Evolutionary conservation across 2,888 invertebrate genomes (phyloP).

Genomic region (Mythimna pallens): DNA sequence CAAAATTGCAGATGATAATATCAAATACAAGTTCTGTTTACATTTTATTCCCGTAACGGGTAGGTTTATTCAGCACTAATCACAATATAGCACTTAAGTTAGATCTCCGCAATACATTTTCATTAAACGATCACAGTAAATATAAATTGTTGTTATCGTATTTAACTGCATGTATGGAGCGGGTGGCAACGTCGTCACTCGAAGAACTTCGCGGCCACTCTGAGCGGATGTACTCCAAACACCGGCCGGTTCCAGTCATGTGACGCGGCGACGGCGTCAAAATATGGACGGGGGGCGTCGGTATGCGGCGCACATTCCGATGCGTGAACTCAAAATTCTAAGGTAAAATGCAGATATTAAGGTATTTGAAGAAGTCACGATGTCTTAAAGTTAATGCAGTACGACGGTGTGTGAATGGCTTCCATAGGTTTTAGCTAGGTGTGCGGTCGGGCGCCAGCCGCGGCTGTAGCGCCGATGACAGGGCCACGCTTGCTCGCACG

Average conservation of each 20-base stretch:
- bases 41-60: slow-evolving; percentile 65
- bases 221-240: slow-evolving; percentile 68
- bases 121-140: slow-evolving; percentile 64
- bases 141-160: slow-evolving; percentile 70
- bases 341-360: slow-evolving; percentile 21
- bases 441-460: not conserved
- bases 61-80: slow-evolving; percentile 64
- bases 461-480: slow-evolving; percentile 23
- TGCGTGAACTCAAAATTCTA: slow-evolving; percentile 43
- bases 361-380: not conserved
- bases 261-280: slow-evolving; percentile 80
- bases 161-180: slow-evolving; percentile 71
- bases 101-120: slow-evolving; percentile 79
- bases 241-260: slow-evolving; percentile 81
- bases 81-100: slow-evolving; percentile 68
- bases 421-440: slow-evolving; percentile 14
- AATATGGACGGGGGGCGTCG: slow-evolving; percentile 76
- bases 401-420: not conserved
- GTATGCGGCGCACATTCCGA: slow-evolving; percentile 72
- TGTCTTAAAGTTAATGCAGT: not conserved
- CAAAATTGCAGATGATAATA: slow-evolving; percentile 66
- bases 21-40: slow-evolving; percentile 69
- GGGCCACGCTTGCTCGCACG: slow-evolving; percentile 81
- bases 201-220: slow-evolving; percentile 73
- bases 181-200: slow-evolving; percentile 69